A percentile compares a stretch with the other conserved stretches of the same genome.
phyloP scores from a whole-genome alignment of 2,888 invertebrate species.

The Amphipyra berbera region DNA sequence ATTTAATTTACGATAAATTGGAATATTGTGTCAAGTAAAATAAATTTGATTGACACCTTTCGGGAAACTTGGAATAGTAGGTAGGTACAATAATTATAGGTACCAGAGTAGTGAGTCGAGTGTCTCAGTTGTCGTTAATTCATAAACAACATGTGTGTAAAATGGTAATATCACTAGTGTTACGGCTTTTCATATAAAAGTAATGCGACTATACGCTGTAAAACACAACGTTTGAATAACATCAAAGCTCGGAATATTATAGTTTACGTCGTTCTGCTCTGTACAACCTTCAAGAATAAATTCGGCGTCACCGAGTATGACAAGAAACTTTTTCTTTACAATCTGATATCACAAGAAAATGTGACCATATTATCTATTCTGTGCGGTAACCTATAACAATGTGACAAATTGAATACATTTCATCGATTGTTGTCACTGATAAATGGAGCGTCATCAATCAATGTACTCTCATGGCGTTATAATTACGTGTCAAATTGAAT shows the following conservation, averaged over 20 bases:
- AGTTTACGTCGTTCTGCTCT: constrained; percentile 19
- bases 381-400: not conserved
- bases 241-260: constrained; percentile 31
- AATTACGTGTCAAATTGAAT: constrained; percentile 55
- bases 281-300: constrained; percentile 11
- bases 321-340: constrained; percentile 9
- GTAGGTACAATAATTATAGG: not conserved
- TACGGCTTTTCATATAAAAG: constrained; percentile 29
- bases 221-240: constrained; percentile 23
- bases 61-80: constrained; percentile 2
- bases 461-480: constrained; percentile 10
- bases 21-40: constrained; percentile 18
- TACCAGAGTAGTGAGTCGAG: no score
- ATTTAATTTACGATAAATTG: constrained; percentile 20
- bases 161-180: constrained; percentile 7
- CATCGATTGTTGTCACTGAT: constrained; percentile 8
- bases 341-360: not conserved
- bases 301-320: not conserved
- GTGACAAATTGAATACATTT: constrained; percentile 25
- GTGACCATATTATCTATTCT: not conserved
- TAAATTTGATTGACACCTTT: constrained; percentile 13
- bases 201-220: constrained; percentile 13
- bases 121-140: constrained; percentile 3
- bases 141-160: no score
- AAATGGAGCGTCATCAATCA: no score